Evolutionary conservation across 2,797 vertebrate genomes (phyloP).

Genomic region (Micromesistius poutassou): DNA sequence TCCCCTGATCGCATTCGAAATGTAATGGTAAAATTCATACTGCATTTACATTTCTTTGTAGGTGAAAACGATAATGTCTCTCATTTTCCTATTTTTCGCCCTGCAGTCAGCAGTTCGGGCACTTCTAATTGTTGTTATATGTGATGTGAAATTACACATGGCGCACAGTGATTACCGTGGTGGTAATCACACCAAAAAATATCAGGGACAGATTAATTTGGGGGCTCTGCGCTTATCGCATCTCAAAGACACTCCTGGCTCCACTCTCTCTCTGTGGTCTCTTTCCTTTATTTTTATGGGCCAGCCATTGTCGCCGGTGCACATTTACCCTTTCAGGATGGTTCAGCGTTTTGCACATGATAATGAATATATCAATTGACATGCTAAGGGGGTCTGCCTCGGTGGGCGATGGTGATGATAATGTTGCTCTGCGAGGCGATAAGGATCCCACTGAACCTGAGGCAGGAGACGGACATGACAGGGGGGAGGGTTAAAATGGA

Average conservation of each 20-base stretch:
- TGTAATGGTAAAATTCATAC: not conserved
- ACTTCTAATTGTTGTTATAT: slow-evolving; percentile 3
- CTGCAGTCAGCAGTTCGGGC: not conserved
- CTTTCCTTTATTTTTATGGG: slow-evolving; percentile 28
- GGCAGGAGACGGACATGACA: slow-evolving; percentile 16
- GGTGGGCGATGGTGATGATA: slow-evolving; percentile 57
- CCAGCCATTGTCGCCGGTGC: slow-evolving; percentile 46
- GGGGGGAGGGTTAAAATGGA: slow-evolving; percentile 22
- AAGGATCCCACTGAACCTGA: slow-evolving; percentile 45
- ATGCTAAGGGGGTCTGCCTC: slow-evolving; percentile 55
- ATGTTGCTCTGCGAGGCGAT: slow-evolving; percentile 63
- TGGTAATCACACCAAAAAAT: slow-evolving; percentile 4
- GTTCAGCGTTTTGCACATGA: slow-evolving; percentile 59
- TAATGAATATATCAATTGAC: slow-evolving; percentile 71
- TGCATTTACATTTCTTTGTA: not conserved
- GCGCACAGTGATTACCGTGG: not conserved
- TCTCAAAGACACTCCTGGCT: not conserved
- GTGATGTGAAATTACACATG: not conserved
- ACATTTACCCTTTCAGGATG: slow-evolving; percentile 55
- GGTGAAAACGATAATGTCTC: not conserved
- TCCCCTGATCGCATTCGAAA: not conserved
- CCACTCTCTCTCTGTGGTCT: not conserved
- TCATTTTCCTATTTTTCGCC: not conserved
- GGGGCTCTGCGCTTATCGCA: slow-evolving; percentile 2
- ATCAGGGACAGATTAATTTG: slow-evolving; percentile 3